Percentiles rank a stretch among this genome's conserved stretches.
Evolutionary conservation across 2,797 vertebrate genomes (phyloP).

Genomic region (Scolopax rusticola): DNA sequence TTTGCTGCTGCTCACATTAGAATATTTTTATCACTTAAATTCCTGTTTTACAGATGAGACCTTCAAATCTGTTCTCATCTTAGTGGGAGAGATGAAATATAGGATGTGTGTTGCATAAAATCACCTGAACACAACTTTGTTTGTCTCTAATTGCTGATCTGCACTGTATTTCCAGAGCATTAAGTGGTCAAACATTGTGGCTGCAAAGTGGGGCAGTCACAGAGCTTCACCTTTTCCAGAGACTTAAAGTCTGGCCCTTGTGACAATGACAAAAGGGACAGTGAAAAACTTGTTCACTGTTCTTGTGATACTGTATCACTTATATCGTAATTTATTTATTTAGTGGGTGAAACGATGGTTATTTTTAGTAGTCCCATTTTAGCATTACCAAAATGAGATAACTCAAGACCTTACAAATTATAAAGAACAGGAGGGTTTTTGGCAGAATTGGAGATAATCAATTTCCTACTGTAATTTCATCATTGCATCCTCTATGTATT

Average conservation of each 20-base stretch:
- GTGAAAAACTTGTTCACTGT: background rate
- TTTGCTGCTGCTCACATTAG: background rate
- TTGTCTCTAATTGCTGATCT: background rate
- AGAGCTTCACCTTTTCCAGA: background rate
- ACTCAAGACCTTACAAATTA: background rate
- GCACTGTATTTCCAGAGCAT: background rate
- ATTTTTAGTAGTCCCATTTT: background rate
- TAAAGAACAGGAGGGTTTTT: background rate
- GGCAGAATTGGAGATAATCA: background rate
- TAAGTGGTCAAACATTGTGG: background rate
- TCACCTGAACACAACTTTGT: background rate
- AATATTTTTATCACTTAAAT: conserved; percentile 10
- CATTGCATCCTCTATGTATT: background rate
- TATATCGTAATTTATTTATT: background rate
- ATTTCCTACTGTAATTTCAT: background rate
- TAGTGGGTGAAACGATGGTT: background rate
- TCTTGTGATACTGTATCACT: background rate
- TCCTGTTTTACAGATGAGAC: background rate
- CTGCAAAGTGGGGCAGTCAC: background rate
- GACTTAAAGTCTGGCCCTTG: background rate
- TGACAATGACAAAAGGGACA: background rate
- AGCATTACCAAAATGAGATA: background rate
- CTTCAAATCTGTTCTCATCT: background rate
- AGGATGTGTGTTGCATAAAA: background rate
- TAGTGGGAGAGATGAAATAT: background rate